phyloP scores from a whole-genome alignment of 2,888 invertebrate genomes.

The Germaria angustata region DNA sequence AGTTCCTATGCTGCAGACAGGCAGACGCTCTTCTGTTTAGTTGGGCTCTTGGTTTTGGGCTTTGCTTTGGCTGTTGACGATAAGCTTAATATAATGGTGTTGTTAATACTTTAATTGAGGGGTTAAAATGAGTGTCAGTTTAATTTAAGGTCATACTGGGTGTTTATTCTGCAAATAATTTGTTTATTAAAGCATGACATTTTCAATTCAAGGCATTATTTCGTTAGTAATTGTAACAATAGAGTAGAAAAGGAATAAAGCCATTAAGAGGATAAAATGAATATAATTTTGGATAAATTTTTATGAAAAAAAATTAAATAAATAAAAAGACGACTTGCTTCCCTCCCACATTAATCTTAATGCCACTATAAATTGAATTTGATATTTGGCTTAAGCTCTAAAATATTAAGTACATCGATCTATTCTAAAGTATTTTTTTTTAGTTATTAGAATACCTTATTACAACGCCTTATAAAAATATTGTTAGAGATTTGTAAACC shows the following conservation, averaged over 20 bases:
- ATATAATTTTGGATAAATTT: too few relatives aligned
- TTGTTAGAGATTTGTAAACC: too few relatives aligned
- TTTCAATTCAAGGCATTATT: constrained; percentile 18
- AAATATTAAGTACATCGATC: too few relatives aligned
- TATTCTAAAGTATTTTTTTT: too few relatives aligned
- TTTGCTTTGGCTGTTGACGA: constrained; percentile 71
- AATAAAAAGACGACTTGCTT: too few relatives aligned
- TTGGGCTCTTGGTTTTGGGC: constrained; percentile 24
- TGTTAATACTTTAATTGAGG: constrained; percentile 71
- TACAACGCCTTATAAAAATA: too few relatives aligned
- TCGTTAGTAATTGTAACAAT: background rate
- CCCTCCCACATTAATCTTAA: too few relatives aligned
- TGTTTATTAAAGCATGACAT: constrained; percentile 40
- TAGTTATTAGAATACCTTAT: too few relatives aligned
- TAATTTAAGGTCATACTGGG: constrained; percentile 54
- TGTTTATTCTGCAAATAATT: constrained; percentile 55
- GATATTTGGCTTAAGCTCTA: too few relatives aligned
- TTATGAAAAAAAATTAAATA: too few relatives aligned
- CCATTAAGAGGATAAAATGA: too few relatives aligned
- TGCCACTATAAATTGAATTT: too few relatives aligned
- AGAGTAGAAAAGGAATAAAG: background rate
- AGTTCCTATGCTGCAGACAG: background rate
- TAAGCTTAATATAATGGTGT: constrained; percentile 74
- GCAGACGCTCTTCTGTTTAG: background rate
- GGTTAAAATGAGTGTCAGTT: constrained; percentile 53